Percentiles rank a stretch among this genome's conserved stretches.
Conservation (phyloP, 2,113 vertebrate species). For the Shinisaurus crocodilurus region DNA sequence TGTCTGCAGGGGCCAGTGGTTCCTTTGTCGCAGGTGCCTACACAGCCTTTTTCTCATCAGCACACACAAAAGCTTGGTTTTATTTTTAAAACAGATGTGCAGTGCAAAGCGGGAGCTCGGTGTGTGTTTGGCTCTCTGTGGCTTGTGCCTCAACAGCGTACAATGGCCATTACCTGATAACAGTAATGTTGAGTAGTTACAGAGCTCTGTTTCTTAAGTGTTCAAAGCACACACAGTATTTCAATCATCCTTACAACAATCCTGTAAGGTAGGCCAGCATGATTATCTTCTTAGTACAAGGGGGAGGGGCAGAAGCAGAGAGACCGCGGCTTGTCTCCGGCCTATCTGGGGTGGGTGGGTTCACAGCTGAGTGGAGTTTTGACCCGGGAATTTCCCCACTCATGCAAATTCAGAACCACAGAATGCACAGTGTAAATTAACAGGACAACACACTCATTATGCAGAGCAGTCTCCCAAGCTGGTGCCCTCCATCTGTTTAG, state of each 20-base stretch:
- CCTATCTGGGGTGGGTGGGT: not conserved
- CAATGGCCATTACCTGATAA: not conserved
- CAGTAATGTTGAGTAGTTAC: not conserved
- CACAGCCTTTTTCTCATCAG: not conserved
- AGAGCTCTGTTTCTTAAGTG: not conserved
- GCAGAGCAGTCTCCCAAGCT: too few species aligned
- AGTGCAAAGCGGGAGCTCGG: not conserved
- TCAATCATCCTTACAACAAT: not conserved
- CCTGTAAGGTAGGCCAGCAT: not conserved
- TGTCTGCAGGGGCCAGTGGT: not conserved
- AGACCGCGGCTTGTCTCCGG: not conserved
- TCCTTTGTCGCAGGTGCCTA: not conserved
- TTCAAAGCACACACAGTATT: not conserved
- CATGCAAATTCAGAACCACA: too few species aligned
- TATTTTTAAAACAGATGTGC: not conserved
- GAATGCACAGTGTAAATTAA: too few species aligned
- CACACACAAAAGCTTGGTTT: not conserved
- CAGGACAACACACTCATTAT: too few species aligned
- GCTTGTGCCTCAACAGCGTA: not conserved
- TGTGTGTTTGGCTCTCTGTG: not conserved
- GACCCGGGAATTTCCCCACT: not conserved
- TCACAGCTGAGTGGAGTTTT: not conserved
- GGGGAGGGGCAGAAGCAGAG: not conserved
- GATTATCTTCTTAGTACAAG: not conserved
- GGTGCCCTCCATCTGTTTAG: too few species aligned